A percentile compares a stretch with the other conserved stretches of the same genome.
Conservation (phyloP, 1,140 invertebrate species). For the Drosophila elegans region DNA sequence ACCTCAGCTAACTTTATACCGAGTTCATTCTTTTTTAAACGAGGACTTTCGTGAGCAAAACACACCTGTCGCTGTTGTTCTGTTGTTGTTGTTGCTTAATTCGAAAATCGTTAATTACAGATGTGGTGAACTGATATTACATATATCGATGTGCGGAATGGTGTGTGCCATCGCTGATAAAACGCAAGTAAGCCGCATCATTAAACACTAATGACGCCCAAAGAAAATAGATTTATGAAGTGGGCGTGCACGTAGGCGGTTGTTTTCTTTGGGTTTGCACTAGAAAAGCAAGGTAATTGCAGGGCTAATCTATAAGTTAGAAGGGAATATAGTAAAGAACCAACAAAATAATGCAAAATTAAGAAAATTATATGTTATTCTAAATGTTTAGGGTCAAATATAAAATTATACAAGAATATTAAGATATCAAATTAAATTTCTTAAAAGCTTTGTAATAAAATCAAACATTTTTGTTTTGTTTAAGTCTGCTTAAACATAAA, state of each 20-base stretch:
- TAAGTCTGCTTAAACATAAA: too few species aligned
- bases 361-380: too few species aligned
- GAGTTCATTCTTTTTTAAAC: conserved; percentile 21
- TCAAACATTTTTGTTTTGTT: too few species aligned
- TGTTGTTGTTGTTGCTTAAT: conserved; percentile 35
- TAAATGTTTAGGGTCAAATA: background rate
- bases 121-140: conserved; percentile 7
- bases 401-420: too few species aligned
- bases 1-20: conserved; percentile 18
- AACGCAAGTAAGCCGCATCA: conserved; percentile 58
- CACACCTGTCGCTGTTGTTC: conserved; percentile 20
- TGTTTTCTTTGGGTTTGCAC: conserved; percentile 8
- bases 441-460: too few species aligned
- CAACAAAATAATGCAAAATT: too few species aligned
- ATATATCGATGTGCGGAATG: conserved; percentile 19
- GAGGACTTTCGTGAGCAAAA: conserved; percentile 42
- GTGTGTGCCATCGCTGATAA: conserved; percentile 45
- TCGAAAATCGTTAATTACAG: conserved; percentile 23
- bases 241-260: conserved; percentile 8
- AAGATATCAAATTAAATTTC: too few species aligned
- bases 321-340: conserved; percentile 1
- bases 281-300: conserved; percentile 20
- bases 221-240: conserved; percentile 9
- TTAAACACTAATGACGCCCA: conserved; percentile 64
- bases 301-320: conserved; percentile 1